Evolutionary conservation across 2,888 invertebrate species (phyloP).

Genomic region (Lepidocyrtoides sp.): DNA sequence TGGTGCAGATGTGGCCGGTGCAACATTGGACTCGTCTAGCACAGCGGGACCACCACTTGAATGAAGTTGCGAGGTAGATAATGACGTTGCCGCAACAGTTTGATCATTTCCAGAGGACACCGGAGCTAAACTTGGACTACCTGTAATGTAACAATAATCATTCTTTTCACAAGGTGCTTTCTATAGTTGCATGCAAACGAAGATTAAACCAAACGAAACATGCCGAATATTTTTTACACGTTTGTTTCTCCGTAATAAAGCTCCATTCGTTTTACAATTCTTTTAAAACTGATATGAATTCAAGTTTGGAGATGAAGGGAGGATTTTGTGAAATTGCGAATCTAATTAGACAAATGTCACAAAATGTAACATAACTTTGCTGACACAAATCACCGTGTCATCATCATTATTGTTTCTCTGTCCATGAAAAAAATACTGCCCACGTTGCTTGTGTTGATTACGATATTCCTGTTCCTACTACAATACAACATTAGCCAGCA

Average conservation of each 20-base stretch:
- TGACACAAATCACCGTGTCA: conserved; percentile 80
- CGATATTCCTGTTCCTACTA: neutral
- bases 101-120: conserved; percentile 69
- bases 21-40: conserved; percentile 34
- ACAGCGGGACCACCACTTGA: conserved; percentile 74
- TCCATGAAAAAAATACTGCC: conserved; percentile 66
- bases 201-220: neutral
- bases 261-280: neutral
- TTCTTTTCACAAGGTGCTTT: neutral
- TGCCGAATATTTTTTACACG: neutral
- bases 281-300: conserved; percentile 28
- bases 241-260: neutral
- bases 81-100: conserved; percentile 65
- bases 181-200: neutral
- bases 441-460: neutral
- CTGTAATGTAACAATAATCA: conserved; percentile 48
- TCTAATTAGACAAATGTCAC: conserved; percentile 79
- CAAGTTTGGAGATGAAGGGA: conserved; percentile 31
- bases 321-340: conserved; percentile 59
- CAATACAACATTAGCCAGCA: neutral
- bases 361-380: conserved; percentile 62
- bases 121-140: conserved; percentile 69
- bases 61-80: conserved; percentile 76
- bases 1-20: conserved; percentile 28
- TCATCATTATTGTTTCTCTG: conserved; percentile 72